Evolutionary conservation across 2,888 invertebrate species (phyloP).

Genomic region (Coenonympha glycerion): DNA sequence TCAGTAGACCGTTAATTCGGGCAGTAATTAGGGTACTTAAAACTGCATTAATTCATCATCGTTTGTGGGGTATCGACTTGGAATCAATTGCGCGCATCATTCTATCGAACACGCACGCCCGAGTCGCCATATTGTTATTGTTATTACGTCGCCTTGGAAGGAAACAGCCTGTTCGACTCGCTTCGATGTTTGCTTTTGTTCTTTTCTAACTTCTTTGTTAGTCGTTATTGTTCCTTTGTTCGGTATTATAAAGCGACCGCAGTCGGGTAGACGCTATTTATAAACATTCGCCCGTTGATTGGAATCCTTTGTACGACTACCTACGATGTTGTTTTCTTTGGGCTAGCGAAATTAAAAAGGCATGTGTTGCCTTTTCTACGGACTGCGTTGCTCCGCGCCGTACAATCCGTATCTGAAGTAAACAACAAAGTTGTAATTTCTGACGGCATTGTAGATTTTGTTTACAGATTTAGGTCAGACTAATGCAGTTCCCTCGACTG

Average conservation of each 20-base stretch:
- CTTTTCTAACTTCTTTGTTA: conserved; percentile 66
- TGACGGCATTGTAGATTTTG: neutral
- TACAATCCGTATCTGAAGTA: too few species aligned
- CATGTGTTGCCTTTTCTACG: conserved; percentile 3
- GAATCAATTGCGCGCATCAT: conserved; percentile 47
- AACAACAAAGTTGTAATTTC: neutral
- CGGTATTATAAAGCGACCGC: conserved; percentile 49
- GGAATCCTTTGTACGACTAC: conserved; percentile 46
- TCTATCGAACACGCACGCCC: conserved; percentile 46
- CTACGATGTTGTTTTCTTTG: conserved; percentile 38
- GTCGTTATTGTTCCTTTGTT: conserved; percentile 66
- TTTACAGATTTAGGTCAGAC: conserved; percentile 26
- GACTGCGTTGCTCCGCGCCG: neutral
- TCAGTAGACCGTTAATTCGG: conserved; percentile 38
- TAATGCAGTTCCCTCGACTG: conserved; percentile 31
- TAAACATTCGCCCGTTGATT: conserved; percentile 57
- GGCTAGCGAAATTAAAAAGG: conserved; percentile 35
- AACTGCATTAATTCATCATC: neutral
- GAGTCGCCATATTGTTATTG: conserved; percentile 59
- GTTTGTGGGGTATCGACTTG: conserved; percentile 34
- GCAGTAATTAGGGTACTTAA: conserved; percentile 17
- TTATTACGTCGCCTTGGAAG: conserved; percentile 56
- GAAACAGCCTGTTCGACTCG: conserved; percentile 58
- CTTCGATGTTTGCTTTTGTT: conserved; percentile 61
- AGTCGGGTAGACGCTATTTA: conserved; percentile 50